These are phyloP conservation scores for Hyaena hyaena DNA, from an alignment of 2,113 vertebrate species.

Conservation along the genomic window DNA sequence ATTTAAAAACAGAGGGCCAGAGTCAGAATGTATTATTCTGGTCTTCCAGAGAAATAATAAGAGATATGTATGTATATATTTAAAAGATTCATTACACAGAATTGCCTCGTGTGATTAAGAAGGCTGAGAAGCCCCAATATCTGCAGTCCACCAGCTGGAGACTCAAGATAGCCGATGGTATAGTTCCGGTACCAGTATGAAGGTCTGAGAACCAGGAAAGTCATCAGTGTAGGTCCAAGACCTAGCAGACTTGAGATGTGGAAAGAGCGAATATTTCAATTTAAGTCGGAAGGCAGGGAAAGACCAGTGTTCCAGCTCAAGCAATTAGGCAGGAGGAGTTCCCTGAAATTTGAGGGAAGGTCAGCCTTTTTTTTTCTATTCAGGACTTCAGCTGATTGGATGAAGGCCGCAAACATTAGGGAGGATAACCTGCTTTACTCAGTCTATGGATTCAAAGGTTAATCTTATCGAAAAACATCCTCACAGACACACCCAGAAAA, in stretches of 20 bases:
- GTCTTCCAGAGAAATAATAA: neutral
- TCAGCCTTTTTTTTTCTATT: neutral
- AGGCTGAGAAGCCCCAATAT: neutral
- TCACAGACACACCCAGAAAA: neutral
- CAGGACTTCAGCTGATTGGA: neutral
- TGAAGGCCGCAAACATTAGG: neutral
- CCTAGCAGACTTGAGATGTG: neutral
- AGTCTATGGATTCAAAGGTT: neutral
- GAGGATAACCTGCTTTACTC: neutral
- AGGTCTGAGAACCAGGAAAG: neutral
- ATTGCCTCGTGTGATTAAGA: neutral
- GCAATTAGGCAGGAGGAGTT: neutral
- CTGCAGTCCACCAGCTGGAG: neutral
- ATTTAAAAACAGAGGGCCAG: neutral
- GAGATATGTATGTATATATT: neutral
- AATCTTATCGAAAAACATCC: neutral
- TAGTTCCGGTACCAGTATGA: neutral
- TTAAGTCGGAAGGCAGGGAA: neutral
- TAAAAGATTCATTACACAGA: neutral
- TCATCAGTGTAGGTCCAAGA: neutral
- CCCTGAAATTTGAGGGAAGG: neutral
- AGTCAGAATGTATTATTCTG: neutral
- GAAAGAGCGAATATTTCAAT: neutral
- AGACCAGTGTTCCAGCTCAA: neutral
- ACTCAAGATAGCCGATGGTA: neutral